These are phyloP conservation scores for Atractosteus spatula DNA, from an alignment of 2,113 vertebrate species.

Conservation along the genomic window DNA sequence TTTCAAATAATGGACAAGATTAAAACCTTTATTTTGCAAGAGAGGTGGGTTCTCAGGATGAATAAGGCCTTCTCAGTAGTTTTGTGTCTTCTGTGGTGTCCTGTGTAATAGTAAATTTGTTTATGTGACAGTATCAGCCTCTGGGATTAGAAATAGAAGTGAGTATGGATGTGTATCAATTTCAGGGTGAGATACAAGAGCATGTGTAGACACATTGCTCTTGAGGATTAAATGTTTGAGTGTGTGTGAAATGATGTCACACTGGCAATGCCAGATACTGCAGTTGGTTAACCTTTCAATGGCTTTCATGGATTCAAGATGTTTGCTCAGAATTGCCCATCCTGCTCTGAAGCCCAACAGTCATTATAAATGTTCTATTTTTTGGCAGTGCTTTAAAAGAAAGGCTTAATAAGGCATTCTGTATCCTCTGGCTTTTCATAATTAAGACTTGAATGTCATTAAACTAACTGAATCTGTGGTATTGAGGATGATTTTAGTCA, in stretches of 20 bases:
- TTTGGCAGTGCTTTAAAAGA: no score
- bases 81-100: no score
- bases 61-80: no score
- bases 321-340: background rate
- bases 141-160: background rate
- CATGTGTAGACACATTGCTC: background rate
- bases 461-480: no score
- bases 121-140: background rate
- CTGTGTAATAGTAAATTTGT: background rate
- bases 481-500: no score
- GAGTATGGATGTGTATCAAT: slow-evolving; percentile 3
- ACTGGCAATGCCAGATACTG: background rate
- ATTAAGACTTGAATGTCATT: no score
- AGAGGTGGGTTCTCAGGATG: no score
- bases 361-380: background rate
- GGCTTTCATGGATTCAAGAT: background rate
- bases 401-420: no score
- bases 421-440: no score
- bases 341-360: background rate
- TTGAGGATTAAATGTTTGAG: slow-evolving; percentile 5
- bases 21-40: no score
- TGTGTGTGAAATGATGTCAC: background rate
- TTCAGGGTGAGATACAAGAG: slow-evolving; percentile 8
- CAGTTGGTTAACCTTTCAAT: background rate
- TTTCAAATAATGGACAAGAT: no score